Conservation (phyloP, 2,888 invertebrate species). For the Ischnura elegans region DNA sequence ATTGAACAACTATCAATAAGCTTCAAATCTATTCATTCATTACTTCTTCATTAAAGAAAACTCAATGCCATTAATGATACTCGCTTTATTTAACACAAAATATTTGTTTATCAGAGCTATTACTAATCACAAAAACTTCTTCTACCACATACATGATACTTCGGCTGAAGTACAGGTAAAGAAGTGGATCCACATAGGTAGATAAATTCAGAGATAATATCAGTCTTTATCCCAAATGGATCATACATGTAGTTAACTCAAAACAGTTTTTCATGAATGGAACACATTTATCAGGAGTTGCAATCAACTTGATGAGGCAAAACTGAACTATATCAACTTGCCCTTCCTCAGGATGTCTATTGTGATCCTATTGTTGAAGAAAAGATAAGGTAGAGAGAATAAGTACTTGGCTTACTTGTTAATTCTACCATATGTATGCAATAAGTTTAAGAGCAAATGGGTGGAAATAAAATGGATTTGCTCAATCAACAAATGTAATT, state of each 20-base stretch:
- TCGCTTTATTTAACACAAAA: background rate
- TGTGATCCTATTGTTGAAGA: slow-evolving; percentile 35
- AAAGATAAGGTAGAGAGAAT: background rate
- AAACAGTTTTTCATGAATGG: background rate
- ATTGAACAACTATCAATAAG: too few species aligned
- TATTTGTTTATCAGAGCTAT: background rate
- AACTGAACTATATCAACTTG: background rate
- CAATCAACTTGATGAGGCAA: background rate
- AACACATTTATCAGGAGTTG: background rate
- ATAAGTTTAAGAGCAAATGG: background rate
- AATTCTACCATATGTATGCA: background rate
- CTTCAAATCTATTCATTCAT: too few species aligned
- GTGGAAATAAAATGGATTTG: too few species aligned
- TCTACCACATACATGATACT: background rate
- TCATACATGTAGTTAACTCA: background rate
- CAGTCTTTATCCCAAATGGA: background rate
- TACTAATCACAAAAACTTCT: background rate
- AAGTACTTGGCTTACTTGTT: background rate
- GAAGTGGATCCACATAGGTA: background rate
- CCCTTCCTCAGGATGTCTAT: background rate
- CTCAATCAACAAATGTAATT: too few species aligned
- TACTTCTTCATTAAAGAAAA: too few species aligned
- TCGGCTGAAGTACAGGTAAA: background rate
- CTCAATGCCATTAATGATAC: background rate
- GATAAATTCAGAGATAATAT: background rate